Percentiles rank a stretch among this genome's conserved stretches.
These are phyloP conservation scores for Phrynocephalus guinanensis DNA, from an alignment of 2,797 vertebrate genomes.

Conservation along the genomic window DNA sequence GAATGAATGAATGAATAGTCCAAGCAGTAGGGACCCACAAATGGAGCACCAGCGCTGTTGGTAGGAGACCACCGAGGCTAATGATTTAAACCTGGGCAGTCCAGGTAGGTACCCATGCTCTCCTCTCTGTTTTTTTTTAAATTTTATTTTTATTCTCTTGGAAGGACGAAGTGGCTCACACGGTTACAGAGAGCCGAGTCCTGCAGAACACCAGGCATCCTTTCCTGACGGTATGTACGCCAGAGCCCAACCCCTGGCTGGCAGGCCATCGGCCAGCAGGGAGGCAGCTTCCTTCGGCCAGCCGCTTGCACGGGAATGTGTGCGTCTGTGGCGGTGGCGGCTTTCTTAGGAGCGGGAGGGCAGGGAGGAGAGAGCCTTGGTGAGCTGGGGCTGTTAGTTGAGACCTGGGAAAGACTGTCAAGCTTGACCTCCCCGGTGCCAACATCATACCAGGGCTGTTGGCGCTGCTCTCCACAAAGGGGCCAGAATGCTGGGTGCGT, in stretches of 20 bases:
- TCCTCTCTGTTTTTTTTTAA: neutral
- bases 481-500: neutral
- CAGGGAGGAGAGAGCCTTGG: neutral
- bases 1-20: too few species aligned
- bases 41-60: too few species aligned
- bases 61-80: too few species aligned
- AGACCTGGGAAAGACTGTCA: neutral
- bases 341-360: neutral
- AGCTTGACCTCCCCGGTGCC: neutral
- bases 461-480: neutral
- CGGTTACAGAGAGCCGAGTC: slow-evolving; percentile 94
- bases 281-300: neutral
- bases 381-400: too few species aligned
- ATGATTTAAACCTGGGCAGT: rapidly evolving
- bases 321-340: neutral
- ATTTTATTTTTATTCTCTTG: too few species aligned
- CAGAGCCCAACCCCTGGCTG: too few species aligned
- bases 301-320: too few species aligned
- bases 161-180: slow-evolving; percentile 96
- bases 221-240: slow-evolving; percentile 89
- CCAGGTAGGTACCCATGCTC: neutral
- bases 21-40: too few species aligned
- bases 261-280: too few species aligned
- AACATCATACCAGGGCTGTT: too few species aligned
- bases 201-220: slow-evolving; percentile 94